Percentiles rank a stretch among this genome's conserved stretches.
phyloP scores from a whole-genome alignment of 2,113 vertebrate species.

The Istiophorus platypterus region DNA sequence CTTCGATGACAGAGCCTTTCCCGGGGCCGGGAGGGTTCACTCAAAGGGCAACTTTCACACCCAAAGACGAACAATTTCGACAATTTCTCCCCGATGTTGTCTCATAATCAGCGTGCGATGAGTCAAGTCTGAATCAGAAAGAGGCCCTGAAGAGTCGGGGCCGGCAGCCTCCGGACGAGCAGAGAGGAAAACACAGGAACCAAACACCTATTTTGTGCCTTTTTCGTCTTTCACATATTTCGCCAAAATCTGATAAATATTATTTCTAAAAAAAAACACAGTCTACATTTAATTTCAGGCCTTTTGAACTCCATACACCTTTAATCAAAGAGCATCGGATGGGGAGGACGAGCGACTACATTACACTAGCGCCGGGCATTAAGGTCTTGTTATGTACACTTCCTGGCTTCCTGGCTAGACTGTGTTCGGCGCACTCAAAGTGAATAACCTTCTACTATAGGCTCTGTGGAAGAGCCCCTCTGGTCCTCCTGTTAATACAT shows the following conservation, averaged over 20 bases:
- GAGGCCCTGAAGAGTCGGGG: background rate
- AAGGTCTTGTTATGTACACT: slow-evolving; percentile 15
- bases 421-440: background rate
- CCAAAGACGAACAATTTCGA: slow-evolving; percentile 52
- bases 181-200: slow-evolving; percentile 3
- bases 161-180: background rate
- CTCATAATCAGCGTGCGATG: slow-evolving; percentile 51
- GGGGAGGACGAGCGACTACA: background rate
- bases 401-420: background rate
- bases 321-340: slow-evolving; percentile 45
- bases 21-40: slow-evolving; percentile 1
- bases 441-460: background rate
- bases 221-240: too few relatives aligned
- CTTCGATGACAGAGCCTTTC: slow-evolving; percentile 9
- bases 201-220: background rate
- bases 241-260: too few relatives aligned
- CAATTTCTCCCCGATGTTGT: slow-evolving; percentile 33
- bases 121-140: slow-evolving; percentile 18
- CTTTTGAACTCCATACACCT: slow-evolving; percentile 9
- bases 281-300: background rate
- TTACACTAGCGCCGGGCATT: background rate
- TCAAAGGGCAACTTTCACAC: slow-evolving; percentile 50
- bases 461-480: background rate
- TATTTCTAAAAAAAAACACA: slow-evolving; percentile 10
- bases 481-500: slow-evolving; percentile 12